Base-by-base conservation (phyloP, 2,888 invertebrate genomes). In the Caenorhabditis wallacei region DNA sequence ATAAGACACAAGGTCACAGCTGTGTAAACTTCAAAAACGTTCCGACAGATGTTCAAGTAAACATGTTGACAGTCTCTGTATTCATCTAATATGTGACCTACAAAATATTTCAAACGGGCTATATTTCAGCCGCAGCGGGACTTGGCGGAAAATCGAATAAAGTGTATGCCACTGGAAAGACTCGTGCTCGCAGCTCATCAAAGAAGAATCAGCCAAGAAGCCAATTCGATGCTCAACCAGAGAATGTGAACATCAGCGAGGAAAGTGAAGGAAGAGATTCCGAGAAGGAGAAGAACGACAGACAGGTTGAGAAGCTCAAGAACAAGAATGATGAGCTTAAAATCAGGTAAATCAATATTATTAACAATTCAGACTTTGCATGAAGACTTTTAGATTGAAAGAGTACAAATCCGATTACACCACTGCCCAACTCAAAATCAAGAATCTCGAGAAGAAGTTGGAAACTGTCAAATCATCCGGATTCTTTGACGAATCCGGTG, bases 201-300 rank as follows among this genome's bases (percentile, higher is more conserved):
- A 84, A 82, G 66, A 79, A 82, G 46, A 78, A 78, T 59, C 75
- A 70, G 56, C 66, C 84, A 30, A 84, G 82, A 56, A 84, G 82
- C 63, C 85, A 85, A 20, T 87, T 84, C 48, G 87, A 87, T 59
- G 87, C 87, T n/a, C 87, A 87, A 56, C 86, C 87, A 16, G 87
- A 87, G 53, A 84, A 85, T 68, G 85, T 83, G 43, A 84, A 85
- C 63, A 82, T 85, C 46, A 84, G 84, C 46, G 87, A 87, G 56
- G 87, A 87, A 30, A 84, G 84, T 56, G 84, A 84, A 22, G 69
- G 66, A 16, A 69, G 78, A 69, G 78, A 78, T 13, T 78, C 74
- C 37, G 64, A 69, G 37, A 72, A 76, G 61, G 84, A 80, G 40
- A 80, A 84, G 57, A 40, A 48, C 18, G 76, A 75, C 35, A 20